Percentiles rank a stretch among this genome's conserved stretches.
phyloP scores from a whole-genome alignment of 2,113 vertebrate genomes.

The Philantomba maxwellii region DNA sequence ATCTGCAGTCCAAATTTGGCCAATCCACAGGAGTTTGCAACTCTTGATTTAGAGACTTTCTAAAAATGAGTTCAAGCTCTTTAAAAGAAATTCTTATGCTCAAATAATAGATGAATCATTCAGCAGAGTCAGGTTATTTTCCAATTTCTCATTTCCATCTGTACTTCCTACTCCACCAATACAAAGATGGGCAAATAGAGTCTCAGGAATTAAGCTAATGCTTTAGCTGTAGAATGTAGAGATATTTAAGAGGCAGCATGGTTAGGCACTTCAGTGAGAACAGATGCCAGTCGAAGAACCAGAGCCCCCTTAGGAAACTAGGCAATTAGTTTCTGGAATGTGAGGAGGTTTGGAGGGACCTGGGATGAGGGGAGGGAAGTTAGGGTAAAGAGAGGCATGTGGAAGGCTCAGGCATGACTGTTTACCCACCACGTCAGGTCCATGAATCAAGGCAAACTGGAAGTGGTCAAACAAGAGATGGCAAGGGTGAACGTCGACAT shows the following conservation, averaged over 20 bases:
- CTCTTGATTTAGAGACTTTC: not conserved
- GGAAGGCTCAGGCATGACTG: not conserved
- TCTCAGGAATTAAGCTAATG: not conserved
- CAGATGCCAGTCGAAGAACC: not conserved
- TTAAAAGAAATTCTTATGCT: not conserved
- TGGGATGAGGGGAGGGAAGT: not conserved
- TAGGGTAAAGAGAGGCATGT: not conserved
- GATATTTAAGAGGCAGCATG: not conserved
- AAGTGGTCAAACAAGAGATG: too few relatives aligned
- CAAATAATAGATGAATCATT: not conserved
- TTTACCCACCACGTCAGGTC: not conserved
- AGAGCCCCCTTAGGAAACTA: not conserved
- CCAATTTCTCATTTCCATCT: not conserved
- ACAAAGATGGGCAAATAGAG: not conserved
- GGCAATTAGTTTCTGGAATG: not conserved
- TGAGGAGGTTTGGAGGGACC: not conserved
- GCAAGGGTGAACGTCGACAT: too few relatives aligned
- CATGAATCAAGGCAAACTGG: too few relatives aligned
- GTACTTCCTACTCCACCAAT: not conserved
- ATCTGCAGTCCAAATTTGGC: not conserved
- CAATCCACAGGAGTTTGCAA: not conserved
- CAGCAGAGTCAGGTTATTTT: not conserved
- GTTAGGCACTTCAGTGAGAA: not conserved
- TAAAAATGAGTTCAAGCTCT: not conserved
- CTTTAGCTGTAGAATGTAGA: not conserved